Evolutionary conservation across 2,888 invertebrate genomes (phyloP).

Genomic region (Laspeyria flexula): DNA sequence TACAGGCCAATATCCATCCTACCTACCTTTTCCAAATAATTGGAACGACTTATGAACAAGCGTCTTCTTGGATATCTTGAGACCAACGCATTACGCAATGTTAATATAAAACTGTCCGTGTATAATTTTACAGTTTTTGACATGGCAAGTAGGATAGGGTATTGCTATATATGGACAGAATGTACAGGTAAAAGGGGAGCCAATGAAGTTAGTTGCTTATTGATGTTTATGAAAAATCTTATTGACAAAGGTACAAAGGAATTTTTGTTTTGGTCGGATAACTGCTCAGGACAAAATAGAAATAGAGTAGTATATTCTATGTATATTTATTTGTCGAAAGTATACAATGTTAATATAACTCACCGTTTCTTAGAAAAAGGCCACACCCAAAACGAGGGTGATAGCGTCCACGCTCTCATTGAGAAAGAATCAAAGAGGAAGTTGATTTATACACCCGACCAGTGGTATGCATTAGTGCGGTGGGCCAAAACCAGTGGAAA

Average conservation of each 20-base stretch:
- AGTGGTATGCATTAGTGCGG: slow-evolving; percentile 8
- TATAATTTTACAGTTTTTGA: not conserved
- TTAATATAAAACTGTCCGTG: not conserved
- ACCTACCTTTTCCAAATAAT: not conserved
- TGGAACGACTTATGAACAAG: not conserved
- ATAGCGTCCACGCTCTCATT: slow-evolving; percentile 4
- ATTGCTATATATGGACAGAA: not conserved
- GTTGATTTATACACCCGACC: slow-evolving; percentile 10
- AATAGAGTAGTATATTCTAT: slow-evolving; percentile 1
- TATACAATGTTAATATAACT: slow-evolving; percentile 2
- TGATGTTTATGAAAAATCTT: not conserved
- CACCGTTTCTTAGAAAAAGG: not conserved
- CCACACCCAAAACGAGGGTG: not conserved
- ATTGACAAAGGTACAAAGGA: not conserved
- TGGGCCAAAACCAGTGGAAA: slow-evolving; percentile 6
- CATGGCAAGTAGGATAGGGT: not conserved
- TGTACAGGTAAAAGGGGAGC: not conserved
- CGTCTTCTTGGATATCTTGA: no score
- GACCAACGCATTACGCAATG: no score
- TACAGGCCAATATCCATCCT: not conserved
- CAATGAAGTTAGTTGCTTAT: not conserved
- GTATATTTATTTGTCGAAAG: slow-evolving; percentile 2
- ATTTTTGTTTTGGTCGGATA: not conserved
- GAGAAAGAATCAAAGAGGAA: slow-evolving; percentile 9
- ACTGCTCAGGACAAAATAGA: not conserved